A percentile compares a stretch with the other conserved stretches of the same genome.
Conservation (phyloP, 2,113 vertebrate genomes). For the Colius striatus region DNA sequence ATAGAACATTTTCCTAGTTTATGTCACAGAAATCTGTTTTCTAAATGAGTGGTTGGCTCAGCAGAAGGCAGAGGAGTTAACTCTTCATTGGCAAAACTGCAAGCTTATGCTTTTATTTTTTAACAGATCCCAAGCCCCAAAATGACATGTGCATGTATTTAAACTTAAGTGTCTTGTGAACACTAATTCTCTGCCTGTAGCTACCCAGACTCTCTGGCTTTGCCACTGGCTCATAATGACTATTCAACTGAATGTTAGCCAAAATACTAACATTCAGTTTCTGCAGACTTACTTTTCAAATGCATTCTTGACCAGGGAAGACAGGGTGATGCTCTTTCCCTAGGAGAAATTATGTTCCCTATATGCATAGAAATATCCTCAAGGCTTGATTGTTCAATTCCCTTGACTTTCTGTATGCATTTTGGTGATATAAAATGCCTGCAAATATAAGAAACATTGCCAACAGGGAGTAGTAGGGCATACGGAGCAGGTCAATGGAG, state of each 20-base stretch:
- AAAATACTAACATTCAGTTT: slow-evolving; percentile 4
- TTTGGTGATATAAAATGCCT: slow-evolving; percentile 22
- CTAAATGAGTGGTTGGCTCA: neutral
- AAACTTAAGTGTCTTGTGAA: neutral
- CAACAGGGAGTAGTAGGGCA: slow-evolving; percentile 25
- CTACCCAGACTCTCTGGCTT: neutral
- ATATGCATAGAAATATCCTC: neutral
- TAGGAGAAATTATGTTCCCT: neutral
- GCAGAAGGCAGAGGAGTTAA: neutral
- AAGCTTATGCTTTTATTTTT: neutral
- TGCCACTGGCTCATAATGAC: neutral
- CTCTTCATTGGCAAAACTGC: neutral
- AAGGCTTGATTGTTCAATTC: neutral
- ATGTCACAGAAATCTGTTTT: neutral
- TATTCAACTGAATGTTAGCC: slow-evolving; percentile 2
- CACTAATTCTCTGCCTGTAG: neutral
- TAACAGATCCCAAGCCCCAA: neutral
- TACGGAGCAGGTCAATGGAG: neutral
- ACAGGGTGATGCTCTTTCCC: neutral
- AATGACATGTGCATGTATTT: neutral
- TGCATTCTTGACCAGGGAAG: slow-evolving; percentile 1
- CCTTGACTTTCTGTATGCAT: neutral
- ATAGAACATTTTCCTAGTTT: neutral
- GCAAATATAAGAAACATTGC: neutral
- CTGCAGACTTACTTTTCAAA: neutral